Percentiles rank a stretch among this genome's conserved stretches.
phyloP scores from a whole-genome alignment of 2,113 vertebrate genomes.

The Psittacus erithacus region DNA sequence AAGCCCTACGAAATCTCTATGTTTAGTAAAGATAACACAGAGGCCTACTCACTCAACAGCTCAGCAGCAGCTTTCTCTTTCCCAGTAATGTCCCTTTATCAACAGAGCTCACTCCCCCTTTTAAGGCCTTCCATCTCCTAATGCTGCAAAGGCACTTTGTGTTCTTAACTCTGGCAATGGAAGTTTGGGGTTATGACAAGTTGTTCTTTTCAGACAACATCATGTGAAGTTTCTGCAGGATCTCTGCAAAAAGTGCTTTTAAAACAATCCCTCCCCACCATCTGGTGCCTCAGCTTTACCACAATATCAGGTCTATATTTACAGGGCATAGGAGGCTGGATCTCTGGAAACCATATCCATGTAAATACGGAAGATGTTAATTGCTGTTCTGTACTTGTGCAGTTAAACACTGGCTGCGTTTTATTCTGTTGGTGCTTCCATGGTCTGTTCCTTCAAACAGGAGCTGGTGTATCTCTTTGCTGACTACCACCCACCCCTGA shows the following conservation, averaged over 20 bases:
- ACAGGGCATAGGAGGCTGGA: not conserved
- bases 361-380: not conserved
- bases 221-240: accelerated
- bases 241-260: not conserved
- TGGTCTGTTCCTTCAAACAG: not conserved
- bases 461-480: not conserved
- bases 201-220: not conserved
- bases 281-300: not conserved
- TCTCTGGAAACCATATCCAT: not conserved
- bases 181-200: not conserved
- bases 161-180: not conserved
- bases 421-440: not conserved
- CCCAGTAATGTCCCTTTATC: not conserved
- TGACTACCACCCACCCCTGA: not conserved
- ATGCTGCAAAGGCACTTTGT: slow-evolving; percentile 48
- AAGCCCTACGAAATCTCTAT: not conserved
- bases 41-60: not conserved
- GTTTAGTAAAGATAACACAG: slow-evolving; percentile 59
- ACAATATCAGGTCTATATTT: not conserved
- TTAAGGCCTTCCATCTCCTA: not conserved
- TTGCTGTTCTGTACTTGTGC: not conserved
- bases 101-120: not conserved
- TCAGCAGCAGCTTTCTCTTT: not conserved
- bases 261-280: not conserved
- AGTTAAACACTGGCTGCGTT: not conserved